Base-by-base conservation (phyloP, 2,888 invertebrate genomes). In the Didymodactylos carnosus region DNA sequence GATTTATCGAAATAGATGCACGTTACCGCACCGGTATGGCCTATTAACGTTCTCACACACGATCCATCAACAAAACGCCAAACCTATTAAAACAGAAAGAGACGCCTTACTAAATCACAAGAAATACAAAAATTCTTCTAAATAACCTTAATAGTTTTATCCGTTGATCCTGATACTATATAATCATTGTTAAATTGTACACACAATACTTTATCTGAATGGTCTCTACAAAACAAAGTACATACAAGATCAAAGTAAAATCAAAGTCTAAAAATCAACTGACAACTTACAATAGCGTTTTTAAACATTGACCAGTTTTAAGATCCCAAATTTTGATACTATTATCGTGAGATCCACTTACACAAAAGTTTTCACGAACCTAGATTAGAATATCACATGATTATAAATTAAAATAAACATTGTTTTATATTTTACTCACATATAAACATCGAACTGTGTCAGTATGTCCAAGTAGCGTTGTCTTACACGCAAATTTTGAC, bases 401-500 rank as follows among this genome's bases (percentile, higher is more conserved):
- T n/a, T n/a, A n/a, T n/a, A n/a, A n/a, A n/a, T n/a, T n/a, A n/a
- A n/a, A n/a, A n/a, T n/a, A n/a, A n/a, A n/a, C n/a, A n/a, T n/a
- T n/a, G n/a, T n/a, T n/a, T n/a, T n/a, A n/a, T n/a, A n/a, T n/a
- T n/a, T n/a, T n/a, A 73, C 75, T 77, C 75, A 85, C 85, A 82
- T 85, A 85, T 27, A 86, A 78, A 79, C 86, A 86, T 13, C 85
- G 78, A 39, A 86, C 86, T 43, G 84, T 83, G 76, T 85, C 84
- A 11, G 80, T 79, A 77, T 86, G 86, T 5, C 85, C 86, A 35
- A 84, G 80, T 84, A 86, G 84, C n/a, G 86, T 86, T 40, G 84
- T 84, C 76, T 84, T 84, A 78, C 86, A 86, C 3, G 85, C 85
- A 72, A 86, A 85, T 76, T 84, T 84, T 5, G 84, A 84, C 85